These are phyloP conservation scores for Odontomyia ornata DNA, from an alignment of 2,888 invertebrate genomes.

Conservation along the genomic window DNA sequence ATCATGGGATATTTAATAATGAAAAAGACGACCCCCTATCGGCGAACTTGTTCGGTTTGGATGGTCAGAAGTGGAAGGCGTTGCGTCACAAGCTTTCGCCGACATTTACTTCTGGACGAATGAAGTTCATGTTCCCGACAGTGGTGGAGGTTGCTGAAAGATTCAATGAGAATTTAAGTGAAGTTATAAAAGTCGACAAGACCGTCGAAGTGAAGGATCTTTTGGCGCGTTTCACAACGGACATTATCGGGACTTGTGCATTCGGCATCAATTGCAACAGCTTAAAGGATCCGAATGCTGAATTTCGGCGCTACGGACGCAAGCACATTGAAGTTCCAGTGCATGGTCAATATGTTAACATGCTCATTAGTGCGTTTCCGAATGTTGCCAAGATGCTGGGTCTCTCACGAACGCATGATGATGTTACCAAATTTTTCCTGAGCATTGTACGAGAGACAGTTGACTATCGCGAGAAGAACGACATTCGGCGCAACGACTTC, in stretches of 20 bases:
- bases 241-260: constrained; percentile 62
- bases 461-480: constrained; percentile 61
- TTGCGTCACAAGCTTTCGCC: constrained; percentile 11
- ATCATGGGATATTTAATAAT: constrained; percentile 23
- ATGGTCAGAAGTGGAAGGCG: neutral
- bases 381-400: constrained; percentile 22
- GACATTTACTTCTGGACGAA: constrained; percentile 16
- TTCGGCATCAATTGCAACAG: constrained; percentile 62
- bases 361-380: constrained; percentile 27
- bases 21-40: constrained; percentile 5
- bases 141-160: constrained; percentile 47
- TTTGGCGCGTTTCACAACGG: constrained; percentile 62
- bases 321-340: constrained; percentile 42
- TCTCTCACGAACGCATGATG: constrained; percentile 14
- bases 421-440: constrained; percentile 36
- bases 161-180: constrained; percentile 52
- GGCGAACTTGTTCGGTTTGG: neutral
- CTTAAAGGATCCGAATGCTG: constrained; percentile 56
- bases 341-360: neutral
- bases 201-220: constrained; percentile 60
- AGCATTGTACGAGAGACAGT: constrained; percentile 27
- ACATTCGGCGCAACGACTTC: constrained; percentile 65
- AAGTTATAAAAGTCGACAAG: constrained; percentile 40
- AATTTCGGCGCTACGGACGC: constrained; percentile 53
- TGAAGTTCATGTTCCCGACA: constrained; percentile 25